Evolutionary conservation across 2,888 invertebrate species (phyloP).

Genomic region (Phasia obesa): DNA sequence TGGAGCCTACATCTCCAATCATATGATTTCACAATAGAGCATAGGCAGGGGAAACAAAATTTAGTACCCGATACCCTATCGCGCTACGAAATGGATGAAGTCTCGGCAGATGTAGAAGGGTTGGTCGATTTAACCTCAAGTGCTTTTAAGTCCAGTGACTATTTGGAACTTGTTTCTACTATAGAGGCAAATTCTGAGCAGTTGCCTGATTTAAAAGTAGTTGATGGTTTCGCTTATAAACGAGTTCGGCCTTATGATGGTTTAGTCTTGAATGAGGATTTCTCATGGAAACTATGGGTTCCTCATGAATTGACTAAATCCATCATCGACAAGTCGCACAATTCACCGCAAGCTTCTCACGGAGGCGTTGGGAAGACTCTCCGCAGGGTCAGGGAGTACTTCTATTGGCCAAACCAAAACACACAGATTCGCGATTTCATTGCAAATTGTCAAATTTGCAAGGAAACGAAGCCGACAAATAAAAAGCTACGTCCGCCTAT

Average conservation of each 20-base stretch:
- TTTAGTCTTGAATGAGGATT: not conserved
- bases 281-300: not conserved
- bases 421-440: no score
- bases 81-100: not conserved
- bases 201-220: not conserved
- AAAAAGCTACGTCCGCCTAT: no score
- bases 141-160: not conserved
- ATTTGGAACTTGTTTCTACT: not conserved
- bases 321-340: no score
- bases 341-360: no score
- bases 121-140: not conserved
- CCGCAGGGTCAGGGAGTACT: no score
- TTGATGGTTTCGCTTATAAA: not conserved
- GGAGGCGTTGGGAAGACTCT: no score
- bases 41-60: not conserved
- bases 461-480: no score
- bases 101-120: not conserved
- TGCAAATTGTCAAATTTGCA: no score
- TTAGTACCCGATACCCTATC: not conserved
- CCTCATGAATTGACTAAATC: not conserved
- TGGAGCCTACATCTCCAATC: not conserved
- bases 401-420: no score
- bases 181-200: not conserved
- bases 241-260: not conserved
- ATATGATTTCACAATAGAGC: not conserved